Evolutionary conservation across 2,888 invertebrate genomes (phyloP), one percentile per base, ranked within the genome.

Genomic region (Amiota minor): DNA sequence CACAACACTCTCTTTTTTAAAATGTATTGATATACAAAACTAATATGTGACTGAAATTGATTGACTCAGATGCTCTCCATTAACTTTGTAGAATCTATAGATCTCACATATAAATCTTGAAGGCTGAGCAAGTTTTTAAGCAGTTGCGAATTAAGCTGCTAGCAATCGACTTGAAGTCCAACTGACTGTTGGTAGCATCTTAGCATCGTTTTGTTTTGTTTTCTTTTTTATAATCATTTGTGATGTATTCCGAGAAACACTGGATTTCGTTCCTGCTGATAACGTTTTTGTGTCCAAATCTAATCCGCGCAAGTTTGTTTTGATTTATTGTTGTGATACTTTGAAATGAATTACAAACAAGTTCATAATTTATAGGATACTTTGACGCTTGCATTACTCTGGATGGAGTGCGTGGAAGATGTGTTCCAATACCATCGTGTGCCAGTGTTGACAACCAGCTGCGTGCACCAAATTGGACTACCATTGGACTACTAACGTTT

Each of bases 351-450:
- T 35, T 35, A 35, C 0, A n/a, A n/a, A n/a, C n/a, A 70, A 72
- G 75, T 70, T 78, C 67, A 78, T 79, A 76, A 67, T 59, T 46
- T 65, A 1, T 50, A 88, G 88, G 78, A 72, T 87, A 88, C 64
- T 86, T 70, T 61, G 79, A 78, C 35, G 78, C 77, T 0, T 87
- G 87, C 67, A 68, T n/a, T n/a, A 79, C 84, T 4, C 80, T 83
- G 11, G 74, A 77, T 55, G 78, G 80, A 16, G 73, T 76, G 4
- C 61, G 45, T 18, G 87, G 88, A 4, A 77, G 72, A 16, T 87
- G 87, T 70, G 74, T 87, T 73, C 88, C 88, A 10, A 79, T 77
- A 23, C 72, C 78, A 75, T 87, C 87, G 46, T 87, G 87, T 70
- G 70, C 73, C 73, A 78, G 74, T 20, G 80, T 81, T 10, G 82